phyloP scores from a whole-genome alignment of 37 sponge, comb jelly and placozoan species.

The Hexactinellida sp. region DNA sequence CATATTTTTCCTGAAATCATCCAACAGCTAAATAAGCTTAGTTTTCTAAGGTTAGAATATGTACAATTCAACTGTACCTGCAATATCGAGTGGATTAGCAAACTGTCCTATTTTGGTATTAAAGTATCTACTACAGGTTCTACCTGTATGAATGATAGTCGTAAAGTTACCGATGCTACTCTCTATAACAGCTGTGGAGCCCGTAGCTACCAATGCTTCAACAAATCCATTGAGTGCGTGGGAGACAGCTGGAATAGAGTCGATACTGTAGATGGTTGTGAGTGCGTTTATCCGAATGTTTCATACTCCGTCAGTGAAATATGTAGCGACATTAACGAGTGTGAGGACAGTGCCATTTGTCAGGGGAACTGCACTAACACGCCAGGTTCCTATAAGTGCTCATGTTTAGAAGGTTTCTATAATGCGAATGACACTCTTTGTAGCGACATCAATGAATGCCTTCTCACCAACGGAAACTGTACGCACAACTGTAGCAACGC shows the following conservation, averaged over 20 bases:
- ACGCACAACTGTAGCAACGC: background rate
- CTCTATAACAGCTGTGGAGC: background rate
- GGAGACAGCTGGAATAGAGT: background rate
- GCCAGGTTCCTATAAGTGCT: background rate
- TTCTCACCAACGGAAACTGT: background rate
- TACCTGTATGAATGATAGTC: no score
- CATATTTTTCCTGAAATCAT: background rate
- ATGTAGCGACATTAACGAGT: background rate
- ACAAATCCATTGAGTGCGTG: background rate
- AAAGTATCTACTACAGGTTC: background rate
- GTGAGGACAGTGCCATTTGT: background rate
- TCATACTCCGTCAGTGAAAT: background rate
- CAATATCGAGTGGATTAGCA: background rate
- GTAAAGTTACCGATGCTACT: background rate
- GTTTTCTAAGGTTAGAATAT: background rate
- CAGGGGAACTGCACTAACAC: background rate
- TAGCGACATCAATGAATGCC: background rate
- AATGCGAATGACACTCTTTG: background rate
- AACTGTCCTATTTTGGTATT: background rate
- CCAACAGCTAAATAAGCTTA: background rate
- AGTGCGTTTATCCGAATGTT: background rate
- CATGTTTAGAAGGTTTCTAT: background rate
- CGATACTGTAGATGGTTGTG: background rate
- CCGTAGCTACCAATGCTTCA: background rate
- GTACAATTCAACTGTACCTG: background rate